These are phyloP conservation scores for Bradysia coprophila DNA, from an alignment of 1,140 invertebrate genomes.

Conservation along the genomic window DNA sequence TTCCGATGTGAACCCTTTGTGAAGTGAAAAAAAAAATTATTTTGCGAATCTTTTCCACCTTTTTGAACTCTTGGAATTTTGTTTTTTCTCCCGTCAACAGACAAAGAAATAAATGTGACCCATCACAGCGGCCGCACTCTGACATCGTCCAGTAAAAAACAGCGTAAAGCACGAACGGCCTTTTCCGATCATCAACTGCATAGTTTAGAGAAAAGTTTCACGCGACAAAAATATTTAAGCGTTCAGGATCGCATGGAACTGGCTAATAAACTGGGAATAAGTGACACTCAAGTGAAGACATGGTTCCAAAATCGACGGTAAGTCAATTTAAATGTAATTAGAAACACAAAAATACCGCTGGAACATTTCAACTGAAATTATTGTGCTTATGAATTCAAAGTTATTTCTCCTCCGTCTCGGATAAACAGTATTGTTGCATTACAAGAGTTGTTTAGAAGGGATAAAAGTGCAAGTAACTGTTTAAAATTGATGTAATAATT, in stretches of 20 bases:
- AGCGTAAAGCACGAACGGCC: slow-evolving; percentile 84
- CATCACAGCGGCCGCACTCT: not conserved
- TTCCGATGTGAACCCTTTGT: too few relatives aligned
- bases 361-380: not conserved
- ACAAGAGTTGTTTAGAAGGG: too few relatives aligned
- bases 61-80: too few relatives aligned
- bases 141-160: slow-evolving; percentile 72
- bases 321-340: slow-evolving; percentile 14
- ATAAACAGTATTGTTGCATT: too few relatives aligned
- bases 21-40: too few relatives aligned
- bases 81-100: too few relatives aligned
- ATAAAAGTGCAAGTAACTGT: too few relatives aligned
- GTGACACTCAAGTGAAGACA: slow-evolving; percentile 94
- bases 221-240: slow-evolving; percentile 89
- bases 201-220: slow-evolving; percentile 87
- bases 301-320: slow-evolving; percentile 96
- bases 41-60: too few relatives aligned
- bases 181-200: slow-evolving; percentile 93
- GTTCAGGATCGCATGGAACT: slow-evolving; percentile 94
- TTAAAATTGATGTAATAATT: too few relatives aligned
- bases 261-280: slow-evolving; percentile 78
- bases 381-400: too few relatives aligned
- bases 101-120: not conserved
- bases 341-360: not conserved
- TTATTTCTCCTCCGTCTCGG: too few relatives aligned